Conservation (phyloP, 2,113 vertebrate species). For the Cacatua alba region DNA sequence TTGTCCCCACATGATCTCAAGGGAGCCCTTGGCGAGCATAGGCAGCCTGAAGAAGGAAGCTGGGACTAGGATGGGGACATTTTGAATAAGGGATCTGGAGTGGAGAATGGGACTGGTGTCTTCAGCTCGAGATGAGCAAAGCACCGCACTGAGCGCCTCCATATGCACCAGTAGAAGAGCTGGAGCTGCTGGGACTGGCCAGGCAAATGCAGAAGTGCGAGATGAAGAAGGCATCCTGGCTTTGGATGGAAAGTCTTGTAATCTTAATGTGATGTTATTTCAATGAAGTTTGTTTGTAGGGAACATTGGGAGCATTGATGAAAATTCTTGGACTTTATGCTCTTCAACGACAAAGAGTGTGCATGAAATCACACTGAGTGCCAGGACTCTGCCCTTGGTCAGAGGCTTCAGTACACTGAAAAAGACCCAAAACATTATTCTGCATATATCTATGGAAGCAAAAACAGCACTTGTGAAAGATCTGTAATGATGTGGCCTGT, state of each 20-base stretch:
- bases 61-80: not conserved
- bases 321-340: not conserved
- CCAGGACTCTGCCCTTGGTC: not conserved
- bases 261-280: not conserved
- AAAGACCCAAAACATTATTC: not conserved
- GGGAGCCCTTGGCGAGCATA: not conserved
- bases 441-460: not conserved
- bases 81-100: not conserved
- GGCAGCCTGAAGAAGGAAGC: not conserved
- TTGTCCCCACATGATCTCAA: not conserved
- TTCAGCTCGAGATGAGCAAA: not conserved
- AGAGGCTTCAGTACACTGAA: not conserved
- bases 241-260: not conserved
- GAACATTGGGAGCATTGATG: not conserved
- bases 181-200: not conserved
- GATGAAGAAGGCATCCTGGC: not conserved
- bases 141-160: not conserved
- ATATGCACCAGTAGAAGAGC: not conserved
- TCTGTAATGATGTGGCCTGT: not conserved
- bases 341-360: not conserved
- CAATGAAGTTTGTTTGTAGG: not conserved
- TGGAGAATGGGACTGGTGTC: too few relatives aligned
- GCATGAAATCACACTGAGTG: rapidly evolving
- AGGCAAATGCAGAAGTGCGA: not conserved
- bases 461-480: not conserved